phyloP scores from a whole-genome alignment of 2,797 vertebrate species.

The Gambelia wislizenii region DNA sequence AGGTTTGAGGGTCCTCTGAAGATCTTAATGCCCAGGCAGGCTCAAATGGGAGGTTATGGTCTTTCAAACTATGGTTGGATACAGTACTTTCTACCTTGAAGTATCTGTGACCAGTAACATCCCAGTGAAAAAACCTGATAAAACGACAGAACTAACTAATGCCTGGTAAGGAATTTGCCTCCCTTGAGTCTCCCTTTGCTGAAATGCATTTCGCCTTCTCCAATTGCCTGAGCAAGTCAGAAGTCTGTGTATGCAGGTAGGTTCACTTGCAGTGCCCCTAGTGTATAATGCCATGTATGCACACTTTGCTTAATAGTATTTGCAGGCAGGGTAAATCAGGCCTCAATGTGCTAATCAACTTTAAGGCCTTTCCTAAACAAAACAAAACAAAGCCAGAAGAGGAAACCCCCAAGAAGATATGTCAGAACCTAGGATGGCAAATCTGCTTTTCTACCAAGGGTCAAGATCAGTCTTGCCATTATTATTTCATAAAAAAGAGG shows the following conservation, averaged over 20 bases:
- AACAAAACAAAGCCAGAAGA: neutral
- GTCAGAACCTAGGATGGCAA: neutral
- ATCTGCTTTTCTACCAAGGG: neutral
- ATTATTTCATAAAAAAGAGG: neutral
- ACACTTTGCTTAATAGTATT: neutral
- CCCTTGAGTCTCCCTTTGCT: neutral
- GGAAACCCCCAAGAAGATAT: neutral
- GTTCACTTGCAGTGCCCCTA: too few relatives aligned
- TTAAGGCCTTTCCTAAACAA: neutral
- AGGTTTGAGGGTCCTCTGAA: too few relatives aligned
- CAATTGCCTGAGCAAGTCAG: neutral
- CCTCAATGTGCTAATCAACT: neutral
- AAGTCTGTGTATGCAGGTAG: neutral
- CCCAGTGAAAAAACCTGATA: rapidly evolving
- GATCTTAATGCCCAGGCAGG: too few relatives aligned
- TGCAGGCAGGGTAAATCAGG: neutral
- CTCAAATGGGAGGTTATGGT: too few relatives aligned
- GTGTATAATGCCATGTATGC: neutral
- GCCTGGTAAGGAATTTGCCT: neutral
- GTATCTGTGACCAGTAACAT: neutral
- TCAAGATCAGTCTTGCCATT: neutral
- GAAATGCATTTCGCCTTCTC: neutral
- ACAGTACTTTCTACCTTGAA: neutral
- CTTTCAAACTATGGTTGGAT: neutral
- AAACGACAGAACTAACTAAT: too few relatives aligned